Percentiles rank a stretch among this genome's conserved stretches.
Conservation (phyloP, 2,888 invertebrate genomes). For the Campopleginae sp. region DNA sequence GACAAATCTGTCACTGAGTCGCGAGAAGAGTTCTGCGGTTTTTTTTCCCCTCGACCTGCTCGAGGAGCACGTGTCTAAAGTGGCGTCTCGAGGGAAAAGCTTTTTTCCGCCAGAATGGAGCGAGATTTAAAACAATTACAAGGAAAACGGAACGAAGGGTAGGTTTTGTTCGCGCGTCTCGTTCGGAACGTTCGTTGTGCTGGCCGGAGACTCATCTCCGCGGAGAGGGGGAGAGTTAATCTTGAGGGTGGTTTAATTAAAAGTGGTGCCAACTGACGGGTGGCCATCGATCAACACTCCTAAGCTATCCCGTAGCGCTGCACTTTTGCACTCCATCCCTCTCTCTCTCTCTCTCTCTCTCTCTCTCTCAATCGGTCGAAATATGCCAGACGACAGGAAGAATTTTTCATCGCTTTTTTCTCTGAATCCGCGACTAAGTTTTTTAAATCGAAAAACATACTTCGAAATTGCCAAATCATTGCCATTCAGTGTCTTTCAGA, state of each 20-base stretch:
- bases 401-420: not conserved
- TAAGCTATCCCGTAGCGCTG: slow-evolving; percentile 52
- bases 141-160: slow-evolving; percentile 71
- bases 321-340: slow-evolving; percentile 68
- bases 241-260: slow-evolving; percentile 84
- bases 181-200: slow-evolving; percentile 50
- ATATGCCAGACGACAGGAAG: slow-evolving; percentile 24
- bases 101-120: slow-evolving; percentile 71
- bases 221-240: slow-evolving; percentile 80
- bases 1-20: slow-evolving; percentile 82
- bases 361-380: not conserved
- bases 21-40: slow-evolving; percentile 77
- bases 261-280: slow-evolving; percentile 84
- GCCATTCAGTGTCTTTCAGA: no score
- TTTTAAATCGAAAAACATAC: not conserved
- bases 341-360: slow-evolving; percentile 8
- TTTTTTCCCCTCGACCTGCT: slow-evolving; percentile 72
- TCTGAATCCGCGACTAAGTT: not conserved
- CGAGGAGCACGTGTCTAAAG: slow-evolving; percentile 69
- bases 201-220: slow-evolving; percentile 35
- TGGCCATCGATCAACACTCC: slow-evolving; percentile 83
- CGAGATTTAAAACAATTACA: slow-evolving; percentile 84
- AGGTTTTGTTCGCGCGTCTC: slow-evolving; percentile 53
- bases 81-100: slow-evolving; percentile 72
- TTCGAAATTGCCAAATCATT: no score